phyloP scores from a whole-genome alignment of 1,140 invertebrate species.

The Ectropis grisescens region DNA sequence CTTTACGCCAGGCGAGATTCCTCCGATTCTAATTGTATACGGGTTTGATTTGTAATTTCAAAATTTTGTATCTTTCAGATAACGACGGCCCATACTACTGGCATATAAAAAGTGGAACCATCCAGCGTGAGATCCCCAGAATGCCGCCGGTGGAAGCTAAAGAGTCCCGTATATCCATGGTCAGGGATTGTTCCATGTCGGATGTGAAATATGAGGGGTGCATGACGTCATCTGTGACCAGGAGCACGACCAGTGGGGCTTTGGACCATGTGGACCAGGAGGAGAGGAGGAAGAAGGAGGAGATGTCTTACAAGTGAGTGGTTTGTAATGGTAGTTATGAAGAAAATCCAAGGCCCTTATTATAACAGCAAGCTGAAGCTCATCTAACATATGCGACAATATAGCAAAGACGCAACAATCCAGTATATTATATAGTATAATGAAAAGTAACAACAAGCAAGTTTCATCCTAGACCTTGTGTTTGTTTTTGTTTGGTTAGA shows the following conservation, averaged over 20 bases:
- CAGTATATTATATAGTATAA: too few relatives aligned
- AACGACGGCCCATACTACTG: conserved; percentile 96
- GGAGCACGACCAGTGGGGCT: conserved; percentile 85
- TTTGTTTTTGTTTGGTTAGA: too few relatives aligned
- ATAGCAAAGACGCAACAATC: too few relatives aligned
- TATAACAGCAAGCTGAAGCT: too few relatives aligned
- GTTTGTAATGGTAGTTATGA: too few relatives aligned
- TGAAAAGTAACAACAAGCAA: too few relatives aligned
- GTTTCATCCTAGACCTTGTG: too few relatives aligned
- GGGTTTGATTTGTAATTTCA: too few relatives aligned
- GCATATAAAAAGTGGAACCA: conserved; percentile 98
- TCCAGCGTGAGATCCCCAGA: conserved; percentile 89
- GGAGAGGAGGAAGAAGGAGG: conserved; percentile 79
- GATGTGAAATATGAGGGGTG: conserved; percentile 67
- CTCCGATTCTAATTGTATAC: too few relatives aligned
- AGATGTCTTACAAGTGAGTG: conserved; percentile 81
- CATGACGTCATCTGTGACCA: conserved; percentile 79
- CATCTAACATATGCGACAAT: too few relatives aligned
- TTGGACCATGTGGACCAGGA: conserved; percentile 79
- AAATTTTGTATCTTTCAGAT: conserved; percentile 73
- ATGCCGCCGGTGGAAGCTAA: conserved; percentile 49
- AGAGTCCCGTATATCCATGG: conserved; percentile 56
- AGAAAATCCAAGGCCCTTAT: too few relatives aligned
- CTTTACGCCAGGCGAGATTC: too few relatives aligned
- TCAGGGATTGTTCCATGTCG: conserved; percentile 47